Evolutionary conservation across 2,797 vertebrate species (phyloP).

Genomic region (Malacoctenus gilli): DNA sequence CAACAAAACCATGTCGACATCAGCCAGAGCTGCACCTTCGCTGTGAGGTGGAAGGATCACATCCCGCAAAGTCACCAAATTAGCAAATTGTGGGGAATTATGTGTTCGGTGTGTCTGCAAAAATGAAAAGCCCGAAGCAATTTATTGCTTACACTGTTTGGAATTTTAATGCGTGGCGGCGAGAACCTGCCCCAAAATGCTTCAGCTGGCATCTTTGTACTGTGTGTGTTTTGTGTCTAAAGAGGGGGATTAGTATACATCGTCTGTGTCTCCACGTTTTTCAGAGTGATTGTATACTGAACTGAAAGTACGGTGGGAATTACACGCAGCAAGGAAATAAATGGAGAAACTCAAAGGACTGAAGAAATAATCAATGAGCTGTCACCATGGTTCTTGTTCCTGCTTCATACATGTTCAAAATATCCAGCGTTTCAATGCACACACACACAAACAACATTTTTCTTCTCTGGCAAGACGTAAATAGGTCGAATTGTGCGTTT

Average conservation of each 20-base stretch:
- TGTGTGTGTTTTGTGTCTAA: slow-evolving; percentile 17
- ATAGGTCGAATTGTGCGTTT: no score
- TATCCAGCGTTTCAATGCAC: no score
- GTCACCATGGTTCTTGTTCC: slow-evolving; percentile 1
- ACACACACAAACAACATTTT: no score
- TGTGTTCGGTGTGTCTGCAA: slow-evolving; percentile 42
- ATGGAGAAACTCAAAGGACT: slow-evolving; percentile 1
- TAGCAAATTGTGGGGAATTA: slow-evolving; percentile 40
- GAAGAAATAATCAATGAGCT: neutral
- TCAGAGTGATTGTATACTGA: neutral
- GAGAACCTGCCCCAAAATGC: slow-evolving; percentile 24
- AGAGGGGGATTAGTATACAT: slow-evolving; percentile 30
- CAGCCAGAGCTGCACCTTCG: slow-evolving; percentile 14
- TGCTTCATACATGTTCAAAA: neutral
- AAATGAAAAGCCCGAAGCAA: slow-evolving; percentile 51
- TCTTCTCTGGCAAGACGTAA: no score
- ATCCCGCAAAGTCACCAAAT: slow-evolving; percentile 58
- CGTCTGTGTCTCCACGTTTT: slow-evolving; percentile 10
- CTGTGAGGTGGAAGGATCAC: slow-evolving; percentile 22
- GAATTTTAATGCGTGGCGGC: slow-evolving; percentile 34
- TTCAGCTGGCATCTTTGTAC: slow-evolving; percentile 38
- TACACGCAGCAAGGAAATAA: neutral
- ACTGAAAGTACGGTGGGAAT: neutral
- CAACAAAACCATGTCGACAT: slow-evolving; percentile 37
- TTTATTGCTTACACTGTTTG: slow-evolving; percentile 36